phyloP scores from a whole-genome alignment of 2,113 vertebrate species.

The Odobenus rosmarus region DNA sequence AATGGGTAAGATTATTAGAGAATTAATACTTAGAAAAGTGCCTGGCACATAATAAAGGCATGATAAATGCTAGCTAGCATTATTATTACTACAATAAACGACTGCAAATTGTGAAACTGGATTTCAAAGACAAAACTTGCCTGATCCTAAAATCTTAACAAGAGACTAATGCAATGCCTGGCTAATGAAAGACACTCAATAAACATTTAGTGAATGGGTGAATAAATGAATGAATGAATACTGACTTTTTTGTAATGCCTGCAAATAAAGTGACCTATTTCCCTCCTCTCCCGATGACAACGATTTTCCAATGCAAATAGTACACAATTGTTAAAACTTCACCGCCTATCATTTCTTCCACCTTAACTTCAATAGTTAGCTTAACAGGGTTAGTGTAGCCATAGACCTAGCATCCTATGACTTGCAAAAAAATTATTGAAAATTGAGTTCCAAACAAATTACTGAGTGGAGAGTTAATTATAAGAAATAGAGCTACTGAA shows the following conservation, averaged over 20 bases:
- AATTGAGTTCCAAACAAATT: constrained; percentile 69
- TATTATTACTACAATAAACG: background rate
- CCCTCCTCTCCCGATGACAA: background rate
- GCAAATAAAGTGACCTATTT: background rate
- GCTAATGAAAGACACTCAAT: background rate
- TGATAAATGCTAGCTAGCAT: background rate
- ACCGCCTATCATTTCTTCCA: background rate
- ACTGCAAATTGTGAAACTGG: background rate
- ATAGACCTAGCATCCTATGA: background rate
- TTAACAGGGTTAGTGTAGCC: background rate
- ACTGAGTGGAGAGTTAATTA: constrained; percentile 71
- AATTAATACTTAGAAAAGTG: background rate
- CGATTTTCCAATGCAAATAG: background rate
- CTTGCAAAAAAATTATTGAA: constrained; percentile 65
- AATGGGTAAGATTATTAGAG: background rate
- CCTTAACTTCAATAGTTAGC: background rate
- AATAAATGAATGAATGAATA: background rate
- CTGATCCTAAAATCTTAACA: background rate
- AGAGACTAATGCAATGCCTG: background rate
- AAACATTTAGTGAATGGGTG: background rate
- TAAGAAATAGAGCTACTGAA: constrained; percentile 65
- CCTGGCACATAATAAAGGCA: background rate
- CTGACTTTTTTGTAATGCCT: background rate
- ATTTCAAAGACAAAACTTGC: background rate
- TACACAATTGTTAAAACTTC: background rate